phyloP scores from a whole-genome alignment of 1,140 invertebrate species.

The Melipona quadrifasciata region DNA sequence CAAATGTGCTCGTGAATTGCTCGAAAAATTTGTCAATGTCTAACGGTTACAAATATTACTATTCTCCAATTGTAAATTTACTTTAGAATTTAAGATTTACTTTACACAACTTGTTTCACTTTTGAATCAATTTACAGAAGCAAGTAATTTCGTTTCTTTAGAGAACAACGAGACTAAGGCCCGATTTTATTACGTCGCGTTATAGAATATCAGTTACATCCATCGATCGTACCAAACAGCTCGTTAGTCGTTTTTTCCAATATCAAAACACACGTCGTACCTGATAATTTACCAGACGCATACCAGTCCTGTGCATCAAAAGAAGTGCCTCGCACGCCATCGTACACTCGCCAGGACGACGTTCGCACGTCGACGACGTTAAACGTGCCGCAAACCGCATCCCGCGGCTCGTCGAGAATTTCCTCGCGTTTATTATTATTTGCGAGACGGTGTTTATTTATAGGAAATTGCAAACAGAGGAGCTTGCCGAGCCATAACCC shows the following conservation, averaged over 20 bases:
- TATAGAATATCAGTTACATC: background rate
- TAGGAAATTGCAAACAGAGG: background rate
- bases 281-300: background rate
- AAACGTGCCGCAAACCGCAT: slow-evolving; percentile 22
- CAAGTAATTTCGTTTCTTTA: too few relatives aligned
- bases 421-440: slow-evolving; percentile 47
- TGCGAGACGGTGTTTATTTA: slow-evolving; percentile 44
- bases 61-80: too few relatives aligned
- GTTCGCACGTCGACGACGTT: background rate
- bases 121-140: too few relatives aligned
- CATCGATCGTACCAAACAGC: background rate
- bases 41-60: too few relatives aligned
- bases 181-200: background rate
- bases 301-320: background rate
- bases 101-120: too few relatives aligned
- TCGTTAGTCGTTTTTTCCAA: background rate
- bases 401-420: slow-evolving; percentile 2
- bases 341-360: background rate
- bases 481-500: slow-evolving; percentile 7
- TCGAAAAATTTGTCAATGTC: background rate
- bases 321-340: too few relatives aligned
- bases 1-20: background rate
- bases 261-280: background rate
- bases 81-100: too few relatives aligned
- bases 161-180: background rate